Evolutionary conservation across 2,113 vertebrate genomes (phyloP).

Genomic region (Prunella fulvescens): DNA sequence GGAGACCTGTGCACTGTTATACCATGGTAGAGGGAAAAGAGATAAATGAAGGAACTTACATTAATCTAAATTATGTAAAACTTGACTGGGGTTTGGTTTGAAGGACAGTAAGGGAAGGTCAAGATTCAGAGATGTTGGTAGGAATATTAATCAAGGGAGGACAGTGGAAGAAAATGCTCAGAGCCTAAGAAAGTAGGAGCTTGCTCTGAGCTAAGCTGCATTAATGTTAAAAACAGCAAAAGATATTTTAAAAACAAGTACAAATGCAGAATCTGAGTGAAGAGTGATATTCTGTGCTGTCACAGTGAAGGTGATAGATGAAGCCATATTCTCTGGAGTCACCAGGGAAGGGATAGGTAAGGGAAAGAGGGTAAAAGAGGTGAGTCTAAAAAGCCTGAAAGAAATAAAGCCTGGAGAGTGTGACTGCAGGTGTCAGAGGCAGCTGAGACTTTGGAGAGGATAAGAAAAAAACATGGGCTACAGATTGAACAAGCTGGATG

Average conservation of each 20-base stretch:
- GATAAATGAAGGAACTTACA: background rate
- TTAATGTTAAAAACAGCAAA: background rate
- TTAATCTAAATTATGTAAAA: background rate
- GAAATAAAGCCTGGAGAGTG: background rate
- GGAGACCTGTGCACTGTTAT: background rate
- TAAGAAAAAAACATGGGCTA: background rate
- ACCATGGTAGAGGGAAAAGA: background rate
- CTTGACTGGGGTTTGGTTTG: background rate
- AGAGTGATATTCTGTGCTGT: background rate
- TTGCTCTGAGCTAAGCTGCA: background rate
- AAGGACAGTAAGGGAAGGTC: background rate
- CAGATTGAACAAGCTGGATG: background rate
- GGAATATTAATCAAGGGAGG: background rate
- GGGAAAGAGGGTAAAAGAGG: background rate
- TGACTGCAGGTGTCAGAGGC: background rate
- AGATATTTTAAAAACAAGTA: background rate
- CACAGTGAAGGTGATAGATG: background rate
- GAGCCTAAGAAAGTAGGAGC: background rate
- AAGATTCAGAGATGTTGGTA: background rate
- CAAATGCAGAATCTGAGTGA: background rate
- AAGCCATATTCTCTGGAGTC: background rate
- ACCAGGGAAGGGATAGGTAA: background rate
- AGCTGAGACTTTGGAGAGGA: background rate
- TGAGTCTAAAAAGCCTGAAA: background rate
- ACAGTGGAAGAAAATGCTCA: background rate